Evolutionary conservation across 2,113 vertebrate genomes (phyloP), one percentile per base, ranked within the genome.

Genomic region (Istiophorus platypterus): DNA sequence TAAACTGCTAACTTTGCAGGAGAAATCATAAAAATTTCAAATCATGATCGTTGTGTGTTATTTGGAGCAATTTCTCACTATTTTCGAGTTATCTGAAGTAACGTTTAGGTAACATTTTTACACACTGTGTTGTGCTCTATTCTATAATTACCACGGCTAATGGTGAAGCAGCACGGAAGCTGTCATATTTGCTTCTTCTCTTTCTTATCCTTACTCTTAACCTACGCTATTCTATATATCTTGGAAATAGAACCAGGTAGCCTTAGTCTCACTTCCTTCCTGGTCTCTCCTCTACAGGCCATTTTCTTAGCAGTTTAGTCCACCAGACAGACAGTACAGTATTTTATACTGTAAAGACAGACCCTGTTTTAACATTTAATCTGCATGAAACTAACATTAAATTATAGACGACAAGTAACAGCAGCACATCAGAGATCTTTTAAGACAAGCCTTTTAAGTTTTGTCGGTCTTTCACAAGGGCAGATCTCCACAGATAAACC

Each of bases 381-480:
- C 83, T 89, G 78, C 82, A 47, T 80, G 82, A 89, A 88, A 88
- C 86, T 80, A 87, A 89, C 82, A 84, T 89, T 93, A 88, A 94
- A 94, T 94, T 91, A 94, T 90, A 72, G 83, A 93, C 65, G 92
- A 93, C 88, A 85, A 86, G 89, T 92, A 93, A 93, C 88, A 84
- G 92, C 86, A 84, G 76, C 85, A 63, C 86, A 91, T 94, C 90
- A 85, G 86, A 86, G 89, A 91, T 92, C 87, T 93, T 93, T 92
- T 87, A 92, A 90, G 89, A 92, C 86, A 84, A 85, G 89, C 85
- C 90, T 95, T 94, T 94, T 88, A 94, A 92, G 91, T 93, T 91
- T 89, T 76, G 81, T 86, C 84, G 58, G 92, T 80, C 91, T 92
- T 90, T 88, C 80, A 89, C 87, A 74, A 82, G 92, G 92, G 83